phyloP scores from a whole-genome alignment of 2,113 vertebrate species.

The Actinemys pallida region DNA sequence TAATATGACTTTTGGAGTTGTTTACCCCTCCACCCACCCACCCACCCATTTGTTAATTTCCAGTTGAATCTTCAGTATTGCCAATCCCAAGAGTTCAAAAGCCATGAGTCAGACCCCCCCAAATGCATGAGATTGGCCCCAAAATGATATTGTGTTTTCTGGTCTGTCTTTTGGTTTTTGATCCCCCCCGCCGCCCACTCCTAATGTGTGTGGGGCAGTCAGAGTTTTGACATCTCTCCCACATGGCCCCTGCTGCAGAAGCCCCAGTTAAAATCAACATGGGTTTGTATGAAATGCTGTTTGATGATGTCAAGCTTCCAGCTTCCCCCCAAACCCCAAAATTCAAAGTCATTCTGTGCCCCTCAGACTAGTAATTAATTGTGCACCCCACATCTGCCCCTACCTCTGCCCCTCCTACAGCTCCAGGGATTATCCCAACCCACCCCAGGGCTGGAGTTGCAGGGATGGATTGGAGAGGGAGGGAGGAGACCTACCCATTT shows the following conservation, averaged over 20 bases:
- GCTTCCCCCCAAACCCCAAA: background rate
- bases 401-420: background rate
- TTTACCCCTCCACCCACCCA: no score
- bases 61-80: no score
- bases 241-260: background rate
- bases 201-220: background rate
- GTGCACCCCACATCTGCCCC: fast-evolving
- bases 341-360: background rate
- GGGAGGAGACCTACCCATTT: no score
- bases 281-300: fast-evolving
- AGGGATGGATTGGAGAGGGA: no score
- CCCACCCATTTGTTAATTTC: no score
- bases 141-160: no score
- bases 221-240: background rate
- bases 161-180: background rate
- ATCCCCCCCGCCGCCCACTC: background rate
- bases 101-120: no score
- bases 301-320: background rate
- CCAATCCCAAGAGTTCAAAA: no score
- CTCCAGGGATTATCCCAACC: background rate
- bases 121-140: no score
- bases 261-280: background rate
- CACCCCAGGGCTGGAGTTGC: background rate
- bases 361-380: background rate
- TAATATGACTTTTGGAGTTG: no score